Conservation (phyloP, 2,888 invertebrate genomes). For the Linnaemya tessellans region DNA sequence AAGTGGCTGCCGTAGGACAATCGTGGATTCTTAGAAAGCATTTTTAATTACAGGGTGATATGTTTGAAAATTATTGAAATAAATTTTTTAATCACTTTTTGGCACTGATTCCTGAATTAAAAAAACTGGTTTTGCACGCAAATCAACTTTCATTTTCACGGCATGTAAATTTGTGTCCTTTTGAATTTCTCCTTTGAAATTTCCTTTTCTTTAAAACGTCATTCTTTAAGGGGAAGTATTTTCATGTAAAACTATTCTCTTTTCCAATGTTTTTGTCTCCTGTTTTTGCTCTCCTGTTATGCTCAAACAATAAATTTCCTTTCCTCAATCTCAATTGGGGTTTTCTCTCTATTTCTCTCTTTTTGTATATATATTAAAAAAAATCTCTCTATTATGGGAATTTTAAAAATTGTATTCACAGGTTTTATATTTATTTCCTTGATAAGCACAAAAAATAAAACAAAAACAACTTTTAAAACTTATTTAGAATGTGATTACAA, state of each 20-base stretch:
- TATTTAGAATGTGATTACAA: constrained; percentile 47
- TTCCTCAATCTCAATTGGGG: not conserved
- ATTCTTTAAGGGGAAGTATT: constrained; percentile 55
- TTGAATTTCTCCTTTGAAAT: constrained; percentile 16
- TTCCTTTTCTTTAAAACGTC: constrained; percentile 51
- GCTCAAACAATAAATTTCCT: not conserved
- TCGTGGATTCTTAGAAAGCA: too few species aligned
- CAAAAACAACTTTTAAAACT: constrained; percentile 32
- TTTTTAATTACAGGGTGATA: too few species aligned
- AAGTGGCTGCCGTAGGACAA: too few species aligned
- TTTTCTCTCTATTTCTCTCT: not conserved
- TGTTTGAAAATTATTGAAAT: too few species aligned
- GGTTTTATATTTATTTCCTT: not conserved
- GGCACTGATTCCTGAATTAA: too few species aligned
- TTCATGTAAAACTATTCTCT: constrained; percentile 18
- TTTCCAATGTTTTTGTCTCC: not conserved
- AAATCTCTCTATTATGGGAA: constrained; percentile 64
- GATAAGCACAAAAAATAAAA: not conserved
- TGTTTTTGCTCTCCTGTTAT: not conserved
- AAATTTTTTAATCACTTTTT: too few species aligned
- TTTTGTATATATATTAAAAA: not conserved
- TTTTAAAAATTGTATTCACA: constrained; percentile 12
- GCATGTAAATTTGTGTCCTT: not conserved
- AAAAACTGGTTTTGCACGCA: not conserved
- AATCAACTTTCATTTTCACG: not conserved